Evolutionary conservation across 2,113 vertebrate species (phyloP).

Genomic region (Campylomormyrus tamandua): DNA sequence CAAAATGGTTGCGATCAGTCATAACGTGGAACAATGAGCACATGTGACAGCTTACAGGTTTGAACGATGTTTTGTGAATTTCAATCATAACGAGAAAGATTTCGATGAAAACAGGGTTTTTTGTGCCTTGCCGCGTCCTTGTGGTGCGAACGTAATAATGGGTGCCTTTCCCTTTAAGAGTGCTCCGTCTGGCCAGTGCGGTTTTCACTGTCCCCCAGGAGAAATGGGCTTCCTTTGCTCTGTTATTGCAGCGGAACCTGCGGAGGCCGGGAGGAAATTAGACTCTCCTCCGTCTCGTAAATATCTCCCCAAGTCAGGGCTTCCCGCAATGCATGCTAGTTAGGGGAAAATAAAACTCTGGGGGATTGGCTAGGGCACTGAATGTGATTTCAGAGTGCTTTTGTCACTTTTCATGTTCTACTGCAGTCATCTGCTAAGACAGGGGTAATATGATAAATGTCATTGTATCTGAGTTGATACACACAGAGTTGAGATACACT

Average conservation of each 20-base stretch:
- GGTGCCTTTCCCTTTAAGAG: slow-evolving; percentile 37
- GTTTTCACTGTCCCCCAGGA: slow-evolving; percentile 55
- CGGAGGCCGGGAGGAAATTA: slow-evolving; percentile 71
- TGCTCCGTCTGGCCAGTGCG: slow-evolving; percentile 29
- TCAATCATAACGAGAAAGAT: neutral
- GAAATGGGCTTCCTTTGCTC: slow-evolving; percentile 65
- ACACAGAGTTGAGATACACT: neutral
- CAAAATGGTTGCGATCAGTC: neutral
- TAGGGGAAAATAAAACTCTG: slow-evolving; percentile 31
- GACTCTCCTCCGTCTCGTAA: slow-evolving; percentile 69
- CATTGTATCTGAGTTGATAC: neutral
- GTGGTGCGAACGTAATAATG: neutral
- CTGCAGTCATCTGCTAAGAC: neutral
- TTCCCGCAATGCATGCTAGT: slow-evolving; percentile 39
- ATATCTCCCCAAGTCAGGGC: slow-evolving; percentile 65
- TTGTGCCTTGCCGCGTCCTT: no score
- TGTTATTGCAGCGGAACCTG: slow-evolving; percentile 74
- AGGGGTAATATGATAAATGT: neutral
- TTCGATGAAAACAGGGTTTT: neutral
- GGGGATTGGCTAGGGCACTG: neutral
- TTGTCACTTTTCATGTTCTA: neutral
- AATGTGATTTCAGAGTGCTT: neutral
- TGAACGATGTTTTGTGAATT: neutral
- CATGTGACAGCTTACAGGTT: neutral
- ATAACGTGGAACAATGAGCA: neutral